phyloP scores from a whole-genome alignment of 2,888 invertebrate genomes.

The Callinectes sapidus region DNA sequence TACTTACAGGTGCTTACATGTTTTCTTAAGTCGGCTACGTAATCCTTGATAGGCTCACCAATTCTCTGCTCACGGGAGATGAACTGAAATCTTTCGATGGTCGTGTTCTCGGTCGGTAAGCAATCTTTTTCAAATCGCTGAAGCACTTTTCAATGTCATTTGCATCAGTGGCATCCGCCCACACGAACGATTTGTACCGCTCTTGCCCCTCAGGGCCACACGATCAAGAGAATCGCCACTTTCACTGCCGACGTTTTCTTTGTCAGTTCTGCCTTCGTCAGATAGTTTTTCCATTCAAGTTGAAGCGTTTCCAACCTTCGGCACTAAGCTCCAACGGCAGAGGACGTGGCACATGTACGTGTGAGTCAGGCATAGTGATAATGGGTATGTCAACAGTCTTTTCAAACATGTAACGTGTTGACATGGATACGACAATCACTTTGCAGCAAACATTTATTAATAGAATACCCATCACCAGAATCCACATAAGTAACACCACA shows the following conservation, averaged over 20 bases:
- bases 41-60: background rate
- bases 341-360: no score
- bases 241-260: background rate
- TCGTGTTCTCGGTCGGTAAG: background rate
- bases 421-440: no score
- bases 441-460: no score
- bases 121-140: background rate
- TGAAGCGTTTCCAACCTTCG: background rate
- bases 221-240: background rate
- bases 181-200: constrained; percentile 13
- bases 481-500: no score
- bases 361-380: no score
- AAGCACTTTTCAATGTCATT: background rate
- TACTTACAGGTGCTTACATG: background rate
- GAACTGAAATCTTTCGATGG: background rate
- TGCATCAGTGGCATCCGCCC: background rate
- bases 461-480: no score
- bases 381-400: no score
- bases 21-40: background rate
- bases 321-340: no score
- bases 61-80: background rate
- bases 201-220: background rate
- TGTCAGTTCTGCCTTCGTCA: background rate
- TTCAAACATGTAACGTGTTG: no score
- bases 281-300: background rate